phyloP scores from a whole-genome alignment of 2,113 vertebrate species.

The Anguilla rostrata region DNA sequence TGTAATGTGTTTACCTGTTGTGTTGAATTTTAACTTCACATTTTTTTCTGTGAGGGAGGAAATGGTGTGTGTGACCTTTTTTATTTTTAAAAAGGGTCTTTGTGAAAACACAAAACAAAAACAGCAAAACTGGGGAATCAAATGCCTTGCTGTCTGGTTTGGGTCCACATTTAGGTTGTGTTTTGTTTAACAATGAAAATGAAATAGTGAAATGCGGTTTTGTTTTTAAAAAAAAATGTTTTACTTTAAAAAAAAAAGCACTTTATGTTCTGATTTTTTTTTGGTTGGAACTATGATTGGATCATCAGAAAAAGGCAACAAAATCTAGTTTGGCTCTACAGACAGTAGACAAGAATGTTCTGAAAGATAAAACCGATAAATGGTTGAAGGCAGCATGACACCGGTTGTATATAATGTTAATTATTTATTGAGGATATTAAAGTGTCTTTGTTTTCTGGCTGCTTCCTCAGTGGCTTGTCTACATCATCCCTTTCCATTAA shows the following conservation, averaged over 20 bases:
- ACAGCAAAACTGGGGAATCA: constrained; percentile 2
- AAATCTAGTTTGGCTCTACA: constrained; percentile 21
- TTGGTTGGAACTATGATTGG: constrained; percentile 51
- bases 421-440: constrained; percentile 99
- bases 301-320: constrained; percentile 36
- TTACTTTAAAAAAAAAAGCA: constrained; percentile 60
- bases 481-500: neutral
- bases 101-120: constrained; percentile 60
- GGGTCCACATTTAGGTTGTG: no score
- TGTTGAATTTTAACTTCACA: constrained; percentile 55
- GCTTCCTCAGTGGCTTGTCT: neutral
- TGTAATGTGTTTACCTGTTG: constrained; percentile 56
- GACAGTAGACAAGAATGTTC: constrained; percentile 52
- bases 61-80: constrained; percentile 64
- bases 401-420: constrained; percentile 91
- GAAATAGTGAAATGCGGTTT: constrained; percentile 32
- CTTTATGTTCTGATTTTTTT: constrained; percentile 69
- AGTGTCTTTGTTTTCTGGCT: constrained; percentile 57
- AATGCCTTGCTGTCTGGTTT: no score
- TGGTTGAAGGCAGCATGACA: constrained; percentile 70
- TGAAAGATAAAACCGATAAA: constrained; percentile 62
- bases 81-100: constrained; percentile 50
- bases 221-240: constrained; percentile 44
- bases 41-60: constrained; percentile 52
- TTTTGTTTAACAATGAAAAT: neutral